A percentile compares a stretch with the other conserved stretches of the same genome.
These are phyloP conservation scores for Halichoeres trimaculatus DNA, from an alignment of 2,113 vertebrate species.

Conservation along the genomic window DNA sequence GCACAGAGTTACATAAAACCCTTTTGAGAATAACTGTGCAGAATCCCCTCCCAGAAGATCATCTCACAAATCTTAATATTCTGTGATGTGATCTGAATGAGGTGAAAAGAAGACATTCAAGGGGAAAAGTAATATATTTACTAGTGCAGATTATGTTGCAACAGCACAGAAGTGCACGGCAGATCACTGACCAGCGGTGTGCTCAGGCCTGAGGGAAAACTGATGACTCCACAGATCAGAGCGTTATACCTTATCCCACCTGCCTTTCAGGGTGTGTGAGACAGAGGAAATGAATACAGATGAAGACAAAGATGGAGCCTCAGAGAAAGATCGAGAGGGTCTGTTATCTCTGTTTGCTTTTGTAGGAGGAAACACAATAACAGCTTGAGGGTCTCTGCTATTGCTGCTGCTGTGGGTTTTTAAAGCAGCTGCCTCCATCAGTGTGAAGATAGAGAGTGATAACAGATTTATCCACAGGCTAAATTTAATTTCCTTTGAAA, in stretches of 20 bases:
- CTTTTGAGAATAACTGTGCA: slow-evolving; percentile 2
- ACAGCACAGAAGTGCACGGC: slow-evolving; percentile 20
- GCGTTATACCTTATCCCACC: slow-evolving; percentile 40
- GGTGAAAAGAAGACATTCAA: not conserved
- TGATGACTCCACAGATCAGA: slow-evolving; percentile 44
- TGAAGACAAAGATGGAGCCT: slow-evolving; percentile 20
- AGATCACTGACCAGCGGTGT: slow-evolving; percentile 4
- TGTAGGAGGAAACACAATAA: slow-evolving; percentile 53
- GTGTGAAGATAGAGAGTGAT: slow-evolving; percentile 49
- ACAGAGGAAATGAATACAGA: slow-evolving; percentile 62
- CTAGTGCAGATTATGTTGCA: slow-evolving; percentile 11
- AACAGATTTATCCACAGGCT: slow-evolving; percentile 55
- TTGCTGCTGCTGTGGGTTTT: slow-evolving; percentile 10
- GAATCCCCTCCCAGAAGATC: slow-evolving; percentile 8
- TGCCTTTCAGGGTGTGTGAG: slow-evolving; percentile 52
- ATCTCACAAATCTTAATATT: slow-evolving; percentile 7
- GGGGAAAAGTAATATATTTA: too few species aligned
- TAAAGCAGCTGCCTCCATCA: slow-evolving; percentile 41
- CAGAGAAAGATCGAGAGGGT: slow-evolving; percentile 31
- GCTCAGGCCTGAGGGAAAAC: slow-evolving; percentile 11
- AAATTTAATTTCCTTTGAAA: slow-evolving; percentile 69
- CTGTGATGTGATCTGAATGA: slow-evolving; percentile 9
- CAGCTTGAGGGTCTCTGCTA: slow-evolving; percentile 31
- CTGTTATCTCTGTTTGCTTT: slow-evolving; percentile 56
- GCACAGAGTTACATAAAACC: slow-evolving; percentile 10